Base-by-base conservation (phyloP, 2,113 vertebrate species). In the Caretta caretta region DNA sequence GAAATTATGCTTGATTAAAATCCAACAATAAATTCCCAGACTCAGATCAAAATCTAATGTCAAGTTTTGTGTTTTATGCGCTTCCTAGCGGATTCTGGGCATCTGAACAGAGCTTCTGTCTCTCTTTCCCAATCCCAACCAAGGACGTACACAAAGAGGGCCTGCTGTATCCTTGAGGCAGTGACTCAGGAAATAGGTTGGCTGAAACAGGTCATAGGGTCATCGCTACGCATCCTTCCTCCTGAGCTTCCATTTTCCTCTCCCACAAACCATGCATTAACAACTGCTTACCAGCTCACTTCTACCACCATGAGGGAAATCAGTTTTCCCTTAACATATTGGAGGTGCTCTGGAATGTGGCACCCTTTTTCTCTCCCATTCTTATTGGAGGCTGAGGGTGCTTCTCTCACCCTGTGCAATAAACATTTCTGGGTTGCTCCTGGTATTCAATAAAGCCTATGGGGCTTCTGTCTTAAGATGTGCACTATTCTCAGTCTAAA, bases 201-300 rank as follows among this genome's bases (percentile, higher is more conserved):
- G 93, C 86, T 88, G 72, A 48, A 4, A 95, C 94, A 97, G 93
- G 90, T 92, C 96, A 94, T 95, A 97, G 98, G 97, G 97, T 98
- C 98, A 97, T 84, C 94, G 90, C 89, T 95, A 94, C 46, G 95
- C 97, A 98, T 97, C 98, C 97, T 97, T 97, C 96, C 98, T 98
- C 93, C 93, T 88, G 87, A 96, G 69, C 93, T 93, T 97, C 95
- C 95, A 97, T 80, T 90, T 96, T 97, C 97, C 98, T 97, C 92
- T 95, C 95, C 46, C 91, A 8, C 5, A 97, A 93, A 86, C 94
- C 86, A 97, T 2, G 5, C 92, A 91, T 48, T 95, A 97, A 95
- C 97, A 95, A 42, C 96, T 97, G 97, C 91, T 97, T 65, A 51
- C 90, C 94, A 72, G 81, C 76, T 92, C 91, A 5, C 4, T 72